Evolutionary conservation across 2,113 vertebrate species (phyloP).

Genomic region (Fukomys damarensis): DNA sequence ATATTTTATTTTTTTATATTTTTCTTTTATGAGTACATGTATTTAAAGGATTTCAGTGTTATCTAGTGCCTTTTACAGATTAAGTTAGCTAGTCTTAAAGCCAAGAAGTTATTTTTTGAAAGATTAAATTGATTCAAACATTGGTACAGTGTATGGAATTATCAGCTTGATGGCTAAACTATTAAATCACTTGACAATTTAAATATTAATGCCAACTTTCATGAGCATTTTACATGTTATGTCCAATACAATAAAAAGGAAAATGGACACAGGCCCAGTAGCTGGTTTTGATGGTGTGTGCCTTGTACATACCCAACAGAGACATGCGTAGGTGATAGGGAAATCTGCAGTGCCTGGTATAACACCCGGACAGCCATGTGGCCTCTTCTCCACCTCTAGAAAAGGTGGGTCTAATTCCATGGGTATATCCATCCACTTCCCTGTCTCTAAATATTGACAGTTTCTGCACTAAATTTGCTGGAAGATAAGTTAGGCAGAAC

Average conservation of each 20-base stretch:
- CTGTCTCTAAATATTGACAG: neutral
- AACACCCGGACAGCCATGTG: neutral
- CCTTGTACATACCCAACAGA: slow-evolving; percentile 27
- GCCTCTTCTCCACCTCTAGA: slow-evolving; percentile 5
- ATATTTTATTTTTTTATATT: neutral
- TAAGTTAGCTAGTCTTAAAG: slow-evolving; percentile 64
- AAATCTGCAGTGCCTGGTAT: neutral
- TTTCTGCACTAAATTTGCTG: too few relatives aligned
- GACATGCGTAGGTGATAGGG: neutral
- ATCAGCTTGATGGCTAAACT: slow-evolving; percentile 68
- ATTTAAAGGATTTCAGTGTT: slow-evolving; percentile 42
- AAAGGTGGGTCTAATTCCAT: neutral
- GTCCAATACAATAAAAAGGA: slow-evolving; percentile 34
- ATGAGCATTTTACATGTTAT: slow-evolving; percentile 19
- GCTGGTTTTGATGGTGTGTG: neutral
- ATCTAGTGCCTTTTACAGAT: slow-evolving; percentile 12
- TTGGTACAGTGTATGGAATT: slow-evolving; percentile 66
- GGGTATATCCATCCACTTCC: neutral
- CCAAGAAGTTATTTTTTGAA: slow-evolving; percentile 56
- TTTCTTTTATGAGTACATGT: neutral
- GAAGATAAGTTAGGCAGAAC: too few relatives aligned
- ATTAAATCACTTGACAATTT: slow-evolving; percentile 69
- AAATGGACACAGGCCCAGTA: neutral
- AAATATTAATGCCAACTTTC: slow-evolving; percentile 76
- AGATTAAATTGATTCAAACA: slow-evolving; percentile 74